Conservation (phyloP, 2,797 vertebrate genomes). For the Molothrus ater region DNA sequence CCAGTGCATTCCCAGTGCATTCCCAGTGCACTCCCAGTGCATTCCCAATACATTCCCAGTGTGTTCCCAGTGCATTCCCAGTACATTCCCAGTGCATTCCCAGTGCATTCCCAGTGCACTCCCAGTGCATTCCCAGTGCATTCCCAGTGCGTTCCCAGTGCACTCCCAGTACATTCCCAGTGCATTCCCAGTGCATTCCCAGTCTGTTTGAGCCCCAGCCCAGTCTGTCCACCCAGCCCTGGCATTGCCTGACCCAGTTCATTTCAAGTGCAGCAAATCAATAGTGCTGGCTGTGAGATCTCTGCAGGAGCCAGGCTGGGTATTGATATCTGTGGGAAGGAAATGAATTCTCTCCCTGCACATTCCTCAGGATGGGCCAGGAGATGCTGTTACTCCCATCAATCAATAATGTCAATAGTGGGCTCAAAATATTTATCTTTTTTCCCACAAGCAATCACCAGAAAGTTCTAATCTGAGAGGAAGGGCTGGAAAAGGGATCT, state of each 20-base stretch:
- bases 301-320: neutral
- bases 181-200: accelerated
- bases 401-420: neutral
- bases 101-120: accelerated
- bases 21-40: too few species aligned
- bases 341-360: neutral
- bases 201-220: neutral
- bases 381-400: neutral
- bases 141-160: too few species aligned
- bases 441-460: neutral
- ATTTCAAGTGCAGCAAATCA: neutral
- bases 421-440: neutral
- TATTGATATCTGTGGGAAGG: neutral
- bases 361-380: neutral
- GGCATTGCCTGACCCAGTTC: neutral
- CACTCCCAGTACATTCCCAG: too few species aligned
- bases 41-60: too few species aligned
- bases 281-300: neutral
- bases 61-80: accelerated
- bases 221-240: neutral
- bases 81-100: accelerated
- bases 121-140: accelerated
- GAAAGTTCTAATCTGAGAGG: neutral
- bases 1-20: too few species aligned
- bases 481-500: neutral